Base-by-base conservation (phyloP, 2,113 vertebrate genomes). In the Colinus virginianus region DNA sequence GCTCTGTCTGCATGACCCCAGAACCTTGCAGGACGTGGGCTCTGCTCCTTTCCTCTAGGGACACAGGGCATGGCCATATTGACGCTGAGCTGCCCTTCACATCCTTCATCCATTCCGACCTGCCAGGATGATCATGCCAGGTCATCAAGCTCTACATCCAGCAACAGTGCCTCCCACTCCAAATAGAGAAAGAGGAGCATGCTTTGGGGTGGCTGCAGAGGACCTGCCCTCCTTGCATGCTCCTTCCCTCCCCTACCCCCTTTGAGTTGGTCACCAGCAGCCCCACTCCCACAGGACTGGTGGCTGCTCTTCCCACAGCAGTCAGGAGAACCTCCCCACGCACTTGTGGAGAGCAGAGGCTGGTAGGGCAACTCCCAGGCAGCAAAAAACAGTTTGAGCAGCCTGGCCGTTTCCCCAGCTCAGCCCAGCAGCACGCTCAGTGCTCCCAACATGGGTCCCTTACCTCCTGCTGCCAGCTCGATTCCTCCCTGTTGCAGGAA, bases 111-210 rank as follows among this genome's bases (percentile, higher is more conserved):
- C 13, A 2, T 2, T 3, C 28, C 2, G 0, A 36, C 36, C 49
- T 38, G 42, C 32, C 71, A 78, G 66, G n/a, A 28, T 56, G 46
- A 23, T 21, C 13, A 11, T 5, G 7, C 45, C 23, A 36, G 78
- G 64, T 4, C 13, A 32, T 20, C 19, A 42, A 46, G 51, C 55
- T 53, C 74, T 53, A 30, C 19, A 16, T 9, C 25, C 66, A 45
- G 22, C 38, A 61, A 51, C 61, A 78, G 20, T 23, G 22, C 13
- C 84, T 56, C 25, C 30, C 12, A 32, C 15, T 62, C 49, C 67
- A 38, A 7, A 3, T 11, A 38, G 45, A 64, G 13, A 43, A 0
- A 1, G 17, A 58, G 20, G 2, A 46, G 48, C 2, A 0, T 0
- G 0, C 25, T 63, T 21, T 13, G 25, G 58, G 74, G 25, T 43